phyloP scores from a whole-genome alignment of 2,113 vertebrate species.

The Pterocles orientalis region DNA sequence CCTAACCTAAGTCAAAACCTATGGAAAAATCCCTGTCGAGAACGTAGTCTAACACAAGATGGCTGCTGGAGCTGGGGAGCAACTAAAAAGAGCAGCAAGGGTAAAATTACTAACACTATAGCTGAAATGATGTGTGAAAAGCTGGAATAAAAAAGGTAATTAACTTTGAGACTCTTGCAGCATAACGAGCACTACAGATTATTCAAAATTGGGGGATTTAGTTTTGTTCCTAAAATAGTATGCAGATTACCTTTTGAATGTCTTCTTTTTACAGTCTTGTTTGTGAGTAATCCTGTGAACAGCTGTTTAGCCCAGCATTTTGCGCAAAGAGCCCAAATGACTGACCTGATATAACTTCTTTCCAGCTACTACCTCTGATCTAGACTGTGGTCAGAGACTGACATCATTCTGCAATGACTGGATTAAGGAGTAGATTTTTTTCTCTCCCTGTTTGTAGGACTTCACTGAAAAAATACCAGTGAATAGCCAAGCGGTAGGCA shows the following conservation, averaged over 20 bases:
- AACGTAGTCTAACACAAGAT: neutral
- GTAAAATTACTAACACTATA: neutral
- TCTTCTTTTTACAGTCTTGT: constrained; percentile 22
- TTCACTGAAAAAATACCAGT: neutral
- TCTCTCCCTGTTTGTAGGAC: neutral
- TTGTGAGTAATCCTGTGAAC: constrained; percentile 1
- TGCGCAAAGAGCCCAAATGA: neutral
- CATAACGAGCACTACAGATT: neutral
- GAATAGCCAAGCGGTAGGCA: neutral
- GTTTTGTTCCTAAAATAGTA: constrained; percentile 16
- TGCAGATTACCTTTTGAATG: constrained; percentile 20
- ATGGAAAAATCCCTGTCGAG: neutral
- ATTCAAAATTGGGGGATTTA: constrained; percentile 4
- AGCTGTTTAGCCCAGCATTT: neutral
- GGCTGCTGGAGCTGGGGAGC: neutral
- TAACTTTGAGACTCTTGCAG: constrained; percentile 15
- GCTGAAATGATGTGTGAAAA: constrained; percentile 23
- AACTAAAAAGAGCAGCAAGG: constrained; percentile 22
- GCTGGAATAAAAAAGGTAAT: neutral
- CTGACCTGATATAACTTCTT: neutral
- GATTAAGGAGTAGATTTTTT: neutral
- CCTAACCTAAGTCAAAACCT: neutral
- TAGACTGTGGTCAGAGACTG: neutral
- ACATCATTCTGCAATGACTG: neutral
- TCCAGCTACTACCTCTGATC: neutral